These are phyloP conservation scores for Phalacrocorax brasilianus DNA, from an alignment of 2,113 vertebrate species.

Conservation along the genomic window DNA sequence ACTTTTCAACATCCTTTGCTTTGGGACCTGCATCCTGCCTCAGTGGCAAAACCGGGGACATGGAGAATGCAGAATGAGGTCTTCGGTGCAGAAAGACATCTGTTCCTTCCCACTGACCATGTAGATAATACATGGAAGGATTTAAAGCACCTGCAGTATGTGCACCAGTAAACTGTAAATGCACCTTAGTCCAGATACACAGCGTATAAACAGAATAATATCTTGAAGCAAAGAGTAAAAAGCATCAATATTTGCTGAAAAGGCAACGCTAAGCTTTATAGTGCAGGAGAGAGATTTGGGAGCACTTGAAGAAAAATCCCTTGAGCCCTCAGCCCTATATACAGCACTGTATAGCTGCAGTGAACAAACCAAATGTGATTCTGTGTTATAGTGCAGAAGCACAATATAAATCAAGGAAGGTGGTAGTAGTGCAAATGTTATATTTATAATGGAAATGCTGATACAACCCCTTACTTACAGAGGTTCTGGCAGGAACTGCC, in stretches of 20 bases:
- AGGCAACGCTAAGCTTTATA: not conserved
- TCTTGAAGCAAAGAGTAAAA: constrained; percentile 36
- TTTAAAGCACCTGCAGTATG: not conserved
- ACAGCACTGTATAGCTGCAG: not conserved
- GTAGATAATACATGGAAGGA: not conserved
- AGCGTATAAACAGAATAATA: not conserved
- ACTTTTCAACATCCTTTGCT: not conserved
- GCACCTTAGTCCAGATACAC: not conserved
- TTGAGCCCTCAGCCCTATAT: not conserved
- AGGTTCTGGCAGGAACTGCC: constrained; percentile 10
- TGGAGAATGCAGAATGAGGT: not conserved
- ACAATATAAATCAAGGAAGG: constrained; percentile 53
- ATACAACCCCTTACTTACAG: constrained; percentile 34
- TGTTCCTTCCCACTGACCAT: not conserved
- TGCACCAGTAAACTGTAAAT: not conserved
- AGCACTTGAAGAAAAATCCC: constrained; percentile 47
- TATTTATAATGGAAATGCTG: constrained; percentile 63
- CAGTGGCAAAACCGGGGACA: not conserved
- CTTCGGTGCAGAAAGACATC: not conserved
- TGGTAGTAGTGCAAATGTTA: constrained; percentile 47
- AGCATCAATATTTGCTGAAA: constrained; percentile 45
- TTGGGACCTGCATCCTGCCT: not conserved
- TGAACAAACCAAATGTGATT: constrained; percentile 52
- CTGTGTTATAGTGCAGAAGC: not conserved
- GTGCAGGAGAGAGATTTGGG: not conserved